Evolutionary conservation across 2,888 invertebrate genomes (phyloP).

Genomic region (Mamestra brassicae): DNA sequence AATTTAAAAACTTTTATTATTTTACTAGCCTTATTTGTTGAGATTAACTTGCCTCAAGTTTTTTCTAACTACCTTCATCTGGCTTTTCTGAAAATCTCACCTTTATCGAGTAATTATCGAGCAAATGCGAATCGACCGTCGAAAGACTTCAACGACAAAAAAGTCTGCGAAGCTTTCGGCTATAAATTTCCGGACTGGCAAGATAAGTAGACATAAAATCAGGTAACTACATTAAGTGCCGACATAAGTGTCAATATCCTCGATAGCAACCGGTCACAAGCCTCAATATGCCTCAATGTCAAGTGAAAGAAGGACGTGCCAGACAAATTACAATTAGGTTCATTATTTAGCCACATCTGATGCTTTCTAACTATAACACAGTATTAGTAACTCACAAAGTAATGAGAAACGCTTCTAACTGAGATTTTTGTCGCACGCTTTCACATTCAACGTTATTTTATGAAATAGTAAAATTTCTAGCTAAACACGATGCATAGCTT

Average conservation of each 20-base stretch:
- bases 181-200: conserved; percentile 53
- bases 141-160: conserved; percentile 46
- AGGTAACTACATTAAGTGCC: conserved; percentile 58
- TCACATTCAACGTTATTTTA: conserved; percentile 60
- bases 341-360: conserved; percentile 45
- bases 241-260: conserved; percentile 81
- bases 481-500: conserved; percentile 78
- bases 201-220: conserved; percentile 57
- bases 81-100: conserved; percentile 6
- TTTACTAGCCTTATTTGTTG: conserved; percentile 11
- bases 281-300: conserved; percentile 89
- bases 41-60: not conserved
- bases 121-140: conserved; percentile 38
- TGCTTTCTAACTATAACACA: conserved; percentile 62
- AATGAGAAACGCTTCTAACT: conserved; percentile 16
- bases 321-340: conserved; percentile 75
- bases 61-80: not conserved
- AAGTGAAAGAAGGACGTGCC: conserved; percentile 86
- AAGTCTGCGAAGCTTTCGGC: conserved; percentile 39
- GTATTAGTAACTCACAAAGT: conserved; percentile 23
- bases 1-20: conserved; percentile 40
- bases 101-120: conserved; percentile 20
- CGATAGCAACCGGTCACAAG: conserved; percentile 78
- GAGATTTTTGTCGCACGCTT: conserved; percentile 42
- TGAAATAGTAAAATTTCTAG: conserved; percentile 50